phyloP scores from a whole-genome alignment of 1,140 invertebrate genomes.

The Rhynchophorus ferrugineus region DNA sequence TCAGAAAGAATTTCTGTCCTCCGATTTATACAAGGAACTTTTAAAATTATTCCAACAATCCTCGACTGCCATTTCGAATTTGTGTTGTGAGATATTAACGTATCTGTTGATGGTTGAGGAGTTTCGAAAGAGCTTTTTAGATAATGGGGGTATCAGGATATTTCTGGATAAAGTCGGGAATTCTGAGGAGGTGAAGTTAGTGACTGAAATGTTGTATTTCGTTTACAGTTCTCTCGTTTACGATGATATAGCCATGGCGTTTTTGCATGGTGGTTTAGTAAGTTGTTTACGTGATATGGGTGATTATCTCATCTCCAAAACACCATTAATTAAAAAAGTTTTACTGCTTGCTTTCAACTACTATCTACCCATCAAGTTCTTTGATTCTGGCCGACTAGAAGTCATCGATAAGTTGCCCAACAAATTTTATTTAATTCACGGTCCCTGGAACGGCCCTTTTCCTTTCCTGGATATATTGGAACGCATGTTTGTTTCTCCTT shows the following conservation, averaged over 20 bases:
- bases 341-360: constrained; percentile 24
- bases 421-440: constrained; percentile 33
- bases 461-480: constrained; percentile 33
- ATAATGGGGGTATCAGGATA: constrained; percentile 21
- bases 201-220: constrained; percentile 27
- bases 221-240: constrained; percentile 26
- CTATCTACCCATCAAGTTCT: constrained; percentile 33
- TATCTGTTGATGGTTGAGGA: constrained; percentile 10
- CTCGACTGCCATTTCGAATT: constrained; percentile 8
- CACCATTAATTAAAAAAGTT: constrained; percentile 22
- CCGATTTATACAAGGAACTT: constrained; percentile 20
- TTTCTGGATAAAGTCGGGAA: constrained; percentile 18
- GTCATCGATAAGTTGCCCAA: constrained; percentile 29
- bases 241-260: constrained; percentile 24
- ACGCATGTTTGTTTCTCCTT: constrained; percentile 22
- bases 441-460: constrained; percentile 26
- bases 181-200: constrained; percentile 19
- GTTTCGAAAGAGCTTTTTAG: constrained; percentile 28
- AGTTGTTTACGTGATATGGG: constrained; percentile 21
- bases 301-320: constrained; percentile 13
- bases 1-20: constrained; percentile 18
- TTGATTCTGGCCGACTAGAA: constrained; percentile 26
- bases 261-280: constrained; percentile 24
- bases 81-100: constrained; percentile 26
- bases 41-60: constrained; percentile 18